These are phyloP conservation scores for Nibea coibor DNA, from an alignment of 2,113 vertebrate genomes.

Conservation along the genomic window DNA sequence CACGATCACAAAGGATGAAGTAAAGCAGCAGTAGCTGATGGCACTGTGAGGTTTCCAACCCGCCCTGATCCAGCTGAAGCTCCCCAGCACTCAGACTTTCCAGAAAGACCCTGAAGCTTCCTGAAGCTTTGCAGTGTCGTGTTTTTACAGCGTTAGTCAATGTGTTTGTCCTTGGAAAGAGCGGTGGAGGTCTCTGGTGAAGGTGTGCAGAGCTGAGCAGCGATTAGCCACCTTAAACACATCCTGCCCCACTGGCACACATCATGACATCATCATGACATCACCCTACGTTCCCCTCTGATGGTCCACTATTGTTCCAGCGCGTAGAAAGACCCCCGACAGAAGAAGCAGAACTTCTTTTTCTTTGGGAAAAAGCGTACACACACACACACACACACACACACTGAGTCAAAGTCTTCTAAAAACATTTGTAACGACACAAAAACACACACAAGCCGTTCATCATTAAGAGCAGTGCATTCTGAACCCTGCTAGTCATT, in stretches of 20 bases:
- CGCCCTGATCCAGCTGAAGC: slow-evolving; percentile 32
- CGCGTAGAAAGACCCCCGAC: neutral
- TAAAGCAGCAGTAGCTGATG: slow-evolving; percentile 41
- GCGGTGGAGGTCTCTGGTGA: slow-evolving; percentile 49
- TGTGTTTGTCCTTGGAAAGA: slow-evolving; percentile 62
- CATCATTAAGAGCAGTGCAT: slow-evolving; percentile 67
- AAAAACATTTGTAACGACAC: slow-evolving; percentile 63
- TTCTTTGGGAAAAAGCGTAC: neutral
- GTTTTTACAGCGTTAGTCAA: slow-evolving; percentile 70
- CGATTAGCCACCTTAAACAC: slow-evolving; percentile 72
- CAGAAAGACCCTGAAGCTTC: slow-evolving; percentile 66
- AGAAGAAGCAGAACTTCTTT: slow-evolving; percentile 3
- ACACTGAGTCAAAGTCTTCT: slow-evolving; percentile 48
- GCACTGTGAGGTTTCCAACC: slow-evolving; percentile 45
- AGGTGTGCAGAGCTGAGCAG: slow-evolving; percentile 57
- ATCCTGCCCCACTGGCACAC: slow-evolving; percentile 65
- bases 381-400: slow-evolving; percentile 33
- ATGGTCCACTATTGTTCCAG: slow-evolving; percentile 61
- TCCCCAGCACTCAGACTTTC: slow-evolving; percentile 71
- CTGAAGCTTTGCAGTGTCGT: slow-evolving; percentile 62
- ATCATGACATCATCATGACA: slow-evolving; percentile 72
- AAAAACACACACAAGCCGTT: slow-evolving; percentile 60
- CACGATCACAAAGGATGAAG: slow-evolving; percentile 45
- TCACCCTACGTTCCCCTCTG: slow-evolving; percentile 53
- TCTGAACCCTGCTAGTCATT: slow-evolving; percentile 81